These are phyloP conservation scores for Thermophis baileyi DNA, from an alignment of 2,113 vertebrate species.

Conservation along the genomic window DNA sequence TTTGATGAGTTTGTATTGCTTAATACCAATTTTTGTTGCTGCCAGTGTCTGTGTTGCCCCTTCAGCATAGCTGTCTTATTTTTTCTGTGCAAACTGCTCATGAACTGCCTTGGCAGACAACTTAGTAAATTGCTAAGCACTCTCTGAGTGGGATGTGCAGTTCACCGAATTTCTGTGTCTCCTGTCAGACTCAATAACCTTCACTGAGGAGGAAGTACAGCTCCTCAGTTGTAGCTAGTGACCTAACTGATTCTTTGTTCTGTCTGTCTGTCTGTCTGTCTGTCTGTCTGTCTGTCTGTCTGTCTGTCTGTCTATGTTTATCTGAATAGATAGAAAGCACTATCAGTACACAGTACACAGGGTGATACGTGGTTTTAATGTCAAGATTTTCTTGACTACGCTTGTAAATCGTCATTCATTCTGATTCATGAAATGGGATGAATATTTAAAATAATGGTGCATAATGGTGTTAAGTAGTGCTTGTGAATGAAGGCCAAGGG, in stretches of 20 bases:
- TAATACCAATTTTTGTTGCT: neutral
- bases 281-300: neutral
- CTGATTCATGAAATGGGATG: neutral
- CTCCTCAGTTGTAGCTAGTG: neutral
- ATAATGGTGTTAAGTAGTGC: neutral
- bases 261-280: neutral
- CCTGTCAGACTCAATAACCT: conserved; percentile 43
- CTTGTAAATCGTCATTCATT: neutral
- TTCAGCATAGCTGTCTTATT: conserved; percentile 17
- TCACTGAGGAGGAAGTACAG: conserved; percentile 24
- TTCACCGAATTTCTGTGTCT: conserved; percentile 34
- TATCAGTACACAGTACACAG: neutral
- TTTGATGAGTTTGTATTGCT: conserved; percentile 43
- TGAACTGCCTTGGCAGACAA: conserved; percentile 28
- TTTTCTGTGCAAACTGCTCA: conserved; percentile 9
- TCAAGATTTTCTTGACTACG: neutral
- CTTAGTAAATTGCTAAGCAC: conserved; percentile 16
- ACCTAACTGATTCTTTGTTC: neutral
- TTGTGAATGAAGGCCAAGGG: neutral
- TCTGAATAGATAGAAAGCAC: neutral
- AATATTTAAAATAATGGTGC: neutral
- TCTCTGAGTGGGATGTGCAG: conserved; percentile 24
- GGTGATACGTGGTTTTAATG: neutral
- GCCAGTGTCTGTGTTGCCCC: neutral
- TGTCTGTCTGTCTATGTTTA: neutral